Evolutionary conservation across 2,888 invertebrate species (phyloP), one percentile per base, ranked within the genome.

Genomic region (Pyrrhia umbra): DNA sequence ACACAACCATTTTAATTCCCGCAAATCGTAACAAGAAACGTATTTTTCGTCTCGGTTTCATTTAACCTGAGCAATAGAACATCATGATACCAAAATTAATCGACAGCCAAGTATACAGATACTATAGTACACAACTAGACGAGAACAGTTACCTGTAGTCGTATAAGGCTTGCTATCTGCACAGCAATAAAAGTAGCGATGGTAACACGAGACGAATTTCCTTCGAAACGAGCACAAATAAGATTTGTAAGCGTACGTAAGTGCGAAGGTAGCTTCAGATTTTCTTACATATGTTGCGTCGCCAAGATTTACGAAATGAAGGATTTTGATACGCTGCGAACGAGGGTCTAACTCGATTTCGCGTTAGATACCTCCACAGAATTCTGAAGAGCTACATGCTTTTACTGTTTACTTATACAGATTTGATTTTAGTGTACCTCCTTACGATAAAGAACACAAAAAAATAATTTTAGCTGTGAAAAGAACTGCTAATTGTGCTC

Each of bases 121-220:
- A 42, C 9, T n/a, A 20, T 13, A n/a, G 21, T 13, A n/a, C n/a
- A 18, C 39, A 37, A 42, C 6, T 21, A 51, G 18, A 42, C 39
- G 39, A 37, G 58, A 30, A 61, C 52, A 51, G 63, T 57, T 52
- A 23, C 18, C 10, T 30, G 46, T n/a, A n/a, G n/a, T 50, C 15
- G 58, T 49, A 52, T 27, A 34, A 45, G 51, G 27, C 34, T 30
- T 65, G 75, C 75, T 73, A 76, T 78, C 79, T 82, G 45, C 45
- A 40, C 39, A 82, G 87, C 84, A 90, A 92, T 91, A 92, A 91
- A 89, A 89, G 82, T 86, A 84, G 84, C 84, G 83, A 88, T 87
- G 83, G 76, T 77, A 81, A 83, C 79, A 79, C 82, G 84, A 85
- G 81, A 86, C 85, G 88, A 88, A 90, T 90, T 88, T 85, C 85